Base-by-base conservation (phyloP, 2,888 invertebrate genomes). In the Yponomeuta plumbellus region DNA sequence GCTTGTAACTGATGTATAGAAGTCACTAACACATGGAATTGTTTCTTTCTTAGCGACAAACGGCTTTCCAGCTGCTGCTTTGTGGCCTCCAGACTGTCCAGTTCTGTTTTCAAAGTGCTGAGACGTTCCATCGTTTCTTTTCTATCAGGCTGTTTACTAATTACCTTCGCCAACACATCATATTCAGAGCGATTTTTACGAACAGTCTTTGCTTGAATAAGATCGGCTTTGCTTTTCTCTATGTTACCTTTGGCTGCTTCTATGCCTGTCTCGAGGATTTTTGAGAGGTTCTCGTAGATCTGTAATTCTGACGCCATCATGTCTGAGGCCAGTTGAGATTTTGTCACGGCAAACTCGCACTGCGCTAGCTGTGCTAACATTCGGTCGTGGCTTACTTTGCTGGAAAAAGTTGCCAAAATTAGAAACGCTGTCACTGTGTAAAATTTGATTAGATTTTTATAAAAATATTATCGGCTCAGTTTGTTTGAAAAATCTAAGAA, bases 121-220 rank as follows among this genome's bases (percentile, higher is more conserved):
- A 97, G 88, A 70, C 94, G 92, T 71, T 95, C 94, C 67, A 92
- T 86, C 0, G 96, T 97, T 71, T 96, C 95, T 75, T 95, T 95
- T 72, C 98, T 92, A 77, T 97, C 97, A 0, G 98, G 98, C 79
- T 98, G 97, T 75, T 96, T 94, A 72, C 95, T 95, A 69, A 98
- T 98, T 0, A 97, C 94, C 81, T 97, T 97, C 0, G 98, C 98
- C 58, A 98, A 79, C 13, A 97, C 95, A 89, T 98, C 98, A 86
- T 98, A 98, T 81, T 98, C 98, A 88, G 96, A 95, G 75, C 97
- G 93, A 81, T 98, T 97, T 79, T 97, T 97, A 17, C 98, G 93
- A 34, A 97, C 95, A 72, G 95, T 94, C 80, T 97, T 97, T 0
- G 97, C 97, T 76, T 96, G 93, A 61, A 94, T 93, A 10, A 98